Evolutionary conservation across 1,140 invertebrate species (phyloP), one percentile per base, ranked within the genome.

Genomic region (Meloidogyne floridensis): DNA sequence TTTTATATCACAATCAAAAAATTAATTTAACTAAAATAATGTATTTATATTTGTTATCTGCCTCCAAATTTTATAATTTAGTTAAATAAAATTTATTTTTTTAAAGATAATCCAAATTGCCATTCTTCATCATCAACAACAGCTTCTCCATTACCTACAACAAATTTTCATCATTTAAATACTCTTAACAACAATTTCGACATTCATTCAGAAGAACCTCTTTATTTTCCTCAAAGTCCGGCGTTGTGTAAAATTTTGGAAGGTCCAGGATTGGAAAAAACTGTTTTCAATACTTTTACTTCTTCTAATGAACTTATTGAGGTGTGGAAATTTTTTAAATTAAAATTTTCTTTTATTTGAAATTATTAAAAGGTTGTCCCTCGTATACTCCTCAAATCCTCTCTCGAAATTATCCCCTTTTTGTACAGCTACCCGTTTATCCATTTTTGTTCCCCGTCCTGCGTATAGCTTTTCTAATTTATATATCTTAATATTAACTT

Each of bases 261-360:
- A 84, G 89, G 78, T 81, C 71, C 79, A 80, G 84, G 76, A 81
- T 87, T 84, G 10, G 74, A 84, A 47, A 84, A 69, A 20, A 83
- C 82, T 56, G 65, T 83, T 72, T 83, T 83, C 51, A 82, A 72
- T 20, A 83, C 82, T 11, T 83, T 83, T 74, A 20, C 82, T 53
- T 72, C 86, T 72, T 84, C 82, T 32, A 54, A 18, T 32, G 82
- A 83, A 80, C 47, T 83, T 13, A 80, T 83, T 73, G 82, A 83
- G 75, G 81, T 72, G 70, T 7, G 81, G 47, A 47, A 47, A 47
- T 47, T 65, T 54, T 54, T 54, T 54, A 54, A 54, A 0, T 54
- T 3, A 10, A 54, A 54, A 10, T 10, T 11, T 11, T 54, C 2
- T 0, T 11, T 54, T 54, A 54, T 54, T 54, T 54, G 8, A 11